Conservation (phyloP, 2,888 invertebrate genomes). For the Trichogramma evanescens region DNA sequence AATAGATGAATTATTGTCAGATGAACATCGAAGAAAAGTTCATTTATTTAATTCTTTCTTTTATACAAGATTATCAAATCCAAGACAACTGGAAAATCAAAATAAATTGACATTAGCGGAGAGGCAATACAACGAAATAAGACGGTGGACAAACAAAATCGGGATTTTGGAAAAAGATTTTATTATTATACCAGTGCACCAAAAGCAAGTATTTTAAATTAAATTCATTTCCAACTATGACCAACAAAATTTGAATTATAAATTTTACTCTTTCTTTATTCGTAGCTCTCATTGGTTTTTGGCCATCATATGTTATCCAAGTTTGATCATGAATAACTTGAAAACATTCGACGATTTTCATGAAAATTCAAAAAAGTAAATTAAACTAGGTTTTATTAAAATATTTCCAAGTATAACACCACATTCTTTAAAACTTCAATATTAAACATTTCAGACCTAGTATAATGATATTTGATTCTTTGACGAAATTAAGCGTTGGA, state of each 20-base stretch:
- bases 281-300: conserved; percentile 85
- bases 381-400: neutral
- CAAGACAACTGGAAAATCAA: neutral
- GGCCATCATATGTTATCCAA: conserved; percentile 90
- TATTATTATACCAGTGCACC: conserved; percentile 89
- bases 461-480: conserved; percentile 8
- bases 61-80: conserved; percentile 80
- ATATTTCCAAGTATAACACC: neutral
- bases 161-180: conserved; percentile 91
- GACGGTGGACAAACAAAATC: conserved; percentile 88
- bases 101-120: conserved; percentile 56
- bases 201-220: conserved; percentile 54
- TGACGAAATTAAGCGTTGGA: neutral
- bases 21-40: conserved; percentile 67
- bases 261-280: conserved; percentile 5
- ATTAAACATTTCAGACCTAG: conserved; percentile 4
- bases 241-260: neutral
- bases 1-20: conserved; percentile 62
- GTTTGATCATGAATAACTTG: conserved; percentile 59
- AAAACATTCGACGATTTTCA: neutral
- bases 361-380: neutral
- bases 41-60: conserved; percentile 95
- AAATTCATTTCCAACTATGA: neutral
- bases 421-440: neutral
- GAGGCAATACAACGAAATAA: conserved; percentile 78